Evolutionary conservation across 2,888 invertebrate species (phyloP).

Genomic region (Hydrotaea cyrtoneurina): DNA sequence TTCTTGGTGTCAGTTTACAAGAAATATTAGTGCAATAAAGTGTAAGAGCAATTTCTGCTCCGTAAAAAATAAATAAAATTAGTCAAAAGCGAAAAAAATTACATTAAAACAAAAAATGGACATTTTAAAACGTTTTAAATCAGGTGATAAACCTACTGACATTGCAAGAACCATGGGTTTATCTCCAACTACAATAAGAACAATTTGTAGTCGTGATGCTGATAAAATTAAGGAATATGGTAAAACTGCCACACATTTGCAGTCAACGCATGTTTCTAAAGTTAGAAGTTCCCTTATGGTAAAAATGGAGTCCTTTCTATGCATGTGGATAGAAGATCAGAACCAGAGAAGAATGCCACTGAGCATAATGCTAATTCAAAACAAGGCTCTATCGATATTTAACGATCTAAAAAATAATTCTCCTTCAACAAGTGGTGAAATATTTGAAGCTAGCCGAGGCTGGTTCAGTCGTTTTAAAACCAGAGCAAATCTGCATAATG

Average conservation of each 20-base stretch:
- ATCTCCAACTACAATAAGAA: neutral
- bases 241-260: neutral
- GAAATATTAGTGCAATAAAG: too few relatives aligned
- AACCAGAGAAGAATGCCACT: neutral
- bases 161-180: neutral
- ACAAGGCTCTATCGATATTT: neutral
- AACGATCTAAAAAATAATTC: neutral
- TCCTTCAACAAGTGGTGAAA: neutral
- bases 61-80: too few relatives aligned
- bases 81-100: constrained; percentile 10
- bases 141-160: neutral
- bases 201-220: neutral
- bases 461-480: neutral
- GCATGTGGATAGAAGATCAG: constrained; percentile 5
- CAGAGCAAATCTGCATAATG: neutral
- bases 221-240: neutral
- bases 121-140: constrained; percentile 9
- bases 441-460: neutral
- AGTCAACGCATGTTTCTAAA: neutral
- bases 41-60: too few relatives aligned
- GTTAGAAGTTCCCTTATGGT: neutral
- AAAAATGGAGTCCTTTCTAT: neutral
- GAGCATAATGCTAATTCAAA: neutral
- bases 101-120: neutral
- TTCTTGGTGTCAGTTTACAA: too few relatives aligned